These are phyloP conservation scores for Laupala kohalensis DNA, from an alignment of 1,140 invertebrate genomes.

Conservation along the genomic window DNA sequence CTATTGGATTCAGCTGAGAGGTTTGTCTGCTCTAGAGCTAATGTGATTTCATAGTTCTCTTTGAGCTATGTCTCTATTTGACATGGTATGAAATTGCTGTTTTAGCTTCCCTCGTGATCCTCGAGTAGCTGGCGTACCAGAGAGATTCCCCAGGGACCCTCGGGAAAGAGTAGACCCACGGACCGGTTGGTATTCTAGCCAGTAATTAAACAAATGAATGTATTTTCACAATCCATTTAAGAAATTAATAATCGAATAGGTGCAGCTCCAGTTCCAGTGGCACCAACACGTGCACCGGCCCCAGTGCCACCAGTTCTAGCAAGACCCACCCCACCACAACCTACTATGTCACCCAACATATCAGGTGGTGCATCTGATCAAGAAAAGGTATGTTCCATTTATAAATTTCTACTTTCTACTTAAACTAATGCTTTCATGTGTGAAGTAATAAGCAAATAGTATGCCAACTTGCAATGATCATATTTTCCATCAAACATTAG, in stretches of 20 bases:
- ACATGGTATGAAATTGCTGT: background rate
- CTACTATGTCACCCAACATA: slow-evolving; percentile 36
- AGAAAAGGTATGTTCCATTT: slow-evolving; percentile 67
- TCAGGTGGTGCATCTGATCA: slow-evolving; percentile 60
- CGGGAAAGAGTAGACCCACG: slow-evolving; percentile 12
- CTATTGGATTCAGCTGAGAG: slow-evolving; percentile 13
- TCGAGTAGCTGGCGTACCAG: slow-evolving; percentile 1
- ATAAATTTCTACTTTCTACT: too few relatives aligned
- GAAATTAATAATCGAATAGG: too few relatives aligned
- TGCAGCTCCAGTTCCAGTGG: slow-evolving; percentile 18
- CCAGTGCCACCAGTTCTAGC: slow-evolving; percentile 15
- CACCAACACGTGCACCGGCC: slow-evolving; percentile 6
- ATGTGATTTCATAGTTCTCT: background rate
- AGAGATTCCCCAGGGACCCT: background rate
- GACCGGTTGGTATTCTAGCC: slow-evolving; percentile 9
- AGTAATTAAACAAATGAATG: too few relatives aligned
- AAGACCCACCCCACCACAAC: slow-evolving; percentile 13
- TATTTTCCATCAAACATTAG: too few relatives aligned
- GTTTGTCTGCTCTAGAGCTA: slow-evolving; percentile 1
- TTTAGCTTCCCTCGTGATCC: slow-evolving; percentile 14
- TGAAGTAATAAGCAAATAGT: too few relatives aligned
- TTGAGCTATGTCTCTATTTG: background rate
- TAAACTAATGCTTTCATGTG: too few relatives aligned
- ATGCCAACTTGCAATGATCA: too few relatives aligned
- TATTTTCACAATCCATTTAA: too few relatives aligned